phyloP scores from a whole-genome alignment of 2,797 vertebrate genomes.

The Brotula barbata region DNA sequence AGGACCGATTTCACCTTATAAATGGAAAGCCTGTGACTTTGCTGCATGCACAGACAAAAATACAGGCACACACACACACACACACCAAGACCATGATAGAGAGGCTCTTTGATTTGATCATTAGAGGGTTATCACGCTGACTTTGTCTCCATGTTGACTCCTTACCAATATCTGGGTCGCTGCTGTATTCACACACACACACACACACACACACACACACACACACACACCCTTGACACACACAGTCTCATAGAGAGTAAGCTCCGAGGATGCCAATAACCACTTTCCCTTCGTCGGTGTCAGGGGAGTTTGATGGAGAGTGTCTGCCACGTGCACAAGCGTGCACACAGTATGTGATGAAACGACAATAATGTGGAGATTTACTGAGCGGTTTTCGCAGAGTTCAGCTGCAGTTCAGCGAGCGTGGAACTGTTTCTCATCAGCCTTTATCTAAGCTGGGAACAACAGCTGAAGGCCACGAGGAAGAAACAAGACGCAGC shows the following conservation, averaged over 20 bases:
- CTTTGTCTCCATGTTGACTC: background rate
- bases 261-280: slow-evolving; percentile 49
- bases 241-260: slow-evolving; percentile 37
- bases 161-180: slow-evolving; percentile 4
- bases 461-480: background rate
- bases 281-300: slow-evolving; percentile 32
- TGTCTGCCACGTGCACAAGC: slow-evolving; percentile 31
- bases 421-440: slow-evolving; percentile 1
- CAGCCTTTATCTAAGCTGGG: slow-evolving; percentile 6
- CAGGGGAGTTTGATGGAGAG: slow-evolving; percentile 55
- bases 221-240: slow-evolving; percentile 24
- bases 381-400: slow-evolving; percentile 15
- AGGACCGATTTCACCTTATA: too few relatives aligned
- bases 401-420: slow-evolving; percentile 32
- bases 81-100: slow-evolving; percentile 15
- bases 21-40: background rate
- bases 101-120: slow-evolving; percentile 26
- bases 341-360: slow-evolving; percentile 23
- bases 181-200: background rate
- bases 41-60: background rate
- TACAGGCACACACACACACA: background rate
- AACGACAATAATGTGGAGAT: slow-evolving; percentile 2
- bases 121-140: slow-evolving; percentile 1
- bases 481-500: background rate
- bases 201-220: background rate